Evolutionary conservation across 1,140 invertebrate genomes (phyloP), one percentile per base, ranked within the genome.

Genomic region (Mya arenaria): DNA sequence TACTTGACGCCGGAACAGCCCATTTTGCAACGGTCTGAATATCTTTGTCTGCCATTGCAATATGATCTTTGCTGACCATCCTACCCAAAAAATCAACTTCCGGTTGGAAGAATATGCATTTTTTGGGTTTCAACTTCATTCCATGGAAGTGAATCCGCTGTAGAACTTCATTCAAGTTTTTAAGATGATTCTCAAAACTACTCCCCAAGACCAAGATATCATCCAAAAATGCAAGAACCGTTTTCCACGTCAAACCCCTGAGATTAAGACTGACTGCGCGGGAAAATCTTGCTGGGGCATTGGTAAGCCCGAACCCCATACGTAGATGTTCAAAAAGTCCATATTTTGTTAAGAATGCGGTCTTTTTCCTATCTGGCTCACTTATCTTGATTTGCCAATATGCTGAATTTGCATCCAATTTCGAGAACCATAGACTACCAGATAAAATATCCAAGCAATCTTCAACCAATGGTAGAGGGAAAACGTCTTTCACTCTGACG

Each of bases 381-480:
- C 5, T 34, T 5, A 60, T 15, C 36, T 44, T 1, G 2, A 37
- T 39, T 41, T 71, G 41, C 68, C 68, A 71, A 37, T 71, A 71
- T 17, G 25, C 75, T 39, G 63, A 23, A 23, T 80, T 41, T 28
- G 66, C 65, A 60, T 71, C 65, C 28, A 71, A 34, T 25, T 60
- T 69, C 4, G 77, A 71, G 68, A 71, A 71, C 63, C 74, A 78
- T 6, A 37, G n/a, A 52, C 23, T 71, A 0, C 82, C 82, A 1
- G 73, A 17, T 8, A 79, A 37, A 23, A 58, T 37, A 34, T 84
- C 74, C 1, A 84, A 34, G 17, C 86, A 85, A 36, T 94, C 66
- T 32, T 62, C 65, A 13, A 58, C 28, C 37, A 69, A 44, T 2
- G 65, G 65, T 17, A 80, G 44, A 1, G 93, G 94, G 95, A 55